Evolutionary conservation across 2,888 invertebrate genomes (phyloP), one percentile per base, ranked within the genome.

Genomic region (Hermaeophaga mercurialis): DNA sequence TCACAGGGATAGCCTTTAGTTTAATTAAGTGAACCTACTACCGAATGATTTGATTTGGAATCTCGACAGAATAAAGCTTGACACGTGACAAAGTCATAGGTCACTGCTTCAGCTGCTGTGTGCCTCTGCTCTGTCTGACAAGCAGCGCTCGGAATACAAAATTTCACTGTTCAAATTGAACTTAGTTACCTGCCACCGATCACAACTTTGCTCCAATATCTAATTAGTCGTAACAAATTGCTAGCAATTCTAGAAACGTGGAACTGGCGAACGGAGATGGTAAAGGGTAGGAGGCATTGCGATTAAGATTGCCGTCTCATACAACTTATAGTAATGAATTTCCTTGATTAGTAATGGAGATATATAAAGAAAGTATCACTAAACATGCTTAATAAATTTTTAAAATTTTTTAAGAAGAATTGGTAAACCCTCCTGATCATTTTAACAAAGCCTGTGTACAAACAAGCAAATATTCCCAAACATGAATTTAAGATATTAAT

Each of bases 31-130:
- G 64, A 65, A 65, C 64, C 58, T 62, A 65, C 68, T 66, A 50
- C 45, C 36, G 66, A 67, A 66, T 69, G 71, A 72, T 72, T 70
- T 68, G 70, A 70, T 71, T 71, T 70, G 59, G 62, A 65, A 66
- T 65, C 68, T 65, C 67, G 63, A 67, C 69, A 58, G 69, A 69
- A 69, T 69, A 69, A 69, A 70, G 68, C 67, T 56, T 46, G 60
- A 66, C 61, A 55, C 71, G 71, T 71, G 72, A 71, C 69, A 61
- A 62, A 57, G 68, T 70, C 71, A 71, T 71, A 71, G 72, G 72
- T 72, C 72, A 72, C 70, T 68, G 71, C 68, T 62, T 71, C 68
- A 17, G 41, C 22, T 38, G 52, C 68, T 68, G 66, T 52, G 56
- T 34, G 43, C 34, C 22, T 14, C 14, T 24, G 33, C 19, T 49